Conservation (phyloP, 1,140 invertebrate species). For the Cotesia typhae region DNA sequence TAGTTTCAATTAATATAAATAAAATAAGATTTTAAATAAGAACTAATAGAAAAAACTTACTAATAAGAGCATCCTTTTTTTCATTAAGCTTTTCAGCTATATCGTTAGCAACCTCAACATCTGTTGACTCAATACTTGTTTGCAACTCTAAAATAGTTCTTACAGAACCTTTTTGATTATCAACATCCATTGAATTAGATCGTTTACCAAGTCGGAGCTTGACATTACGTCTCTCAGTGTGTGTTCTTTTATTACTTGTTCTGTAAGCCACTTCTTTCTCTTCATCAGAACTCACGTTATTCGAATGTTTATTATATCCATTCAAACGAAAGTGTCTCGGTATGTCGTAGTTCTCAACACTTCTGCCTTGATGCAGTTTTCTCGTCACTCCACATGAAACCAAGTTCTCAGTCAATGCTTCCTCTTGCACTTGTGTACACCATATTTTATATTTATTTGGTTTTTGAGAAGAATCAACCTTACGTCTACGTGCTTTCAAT, state of each 20-base stretch:
- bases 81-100: conserved; percentile 76
- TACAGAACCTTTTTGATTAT: conserved; percentile 63
- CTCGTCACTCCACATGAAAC: conserved; percentile 69
- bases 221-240: conserved; percentile 68
- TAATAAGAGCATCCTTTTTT: conserved; percentile 75
- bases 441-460: conserved; percentile 71
- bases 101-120: conserved; percentile 72
- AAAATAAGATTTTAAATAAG: conserved; percentile 17
- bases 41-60: conserved; percentile 63
- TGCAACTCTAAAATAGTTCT: conserved; percentile 67
- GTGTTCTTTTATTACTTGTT: conserved; percentile 69
- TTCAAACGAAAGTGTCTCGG: conserved; percentile 53
- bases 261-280: conserved; percentile 54
- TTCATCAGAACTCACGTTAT: conserved; percentile 64
- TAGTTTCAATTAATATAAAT: not conserved
- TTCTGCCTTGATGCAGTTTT: conserved; percentile 65
- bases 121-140: conserved; percentile 63
- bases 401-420: conserved; percentile 70
- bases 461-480: conserved; percentile 47
- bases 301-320: conserved; percentile 45
- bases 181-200: conserved; percentile 62
- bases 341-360: conserved; percentile 71
- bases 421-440: conserved; percentile 71
- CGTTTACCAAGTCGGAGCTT: conserved; percentile 70
- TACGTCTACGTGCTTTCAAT: conserved; percentile 57